Conservation (phyloP, 2,888 invertebrate genomes). For the Dione juno region DNA sequence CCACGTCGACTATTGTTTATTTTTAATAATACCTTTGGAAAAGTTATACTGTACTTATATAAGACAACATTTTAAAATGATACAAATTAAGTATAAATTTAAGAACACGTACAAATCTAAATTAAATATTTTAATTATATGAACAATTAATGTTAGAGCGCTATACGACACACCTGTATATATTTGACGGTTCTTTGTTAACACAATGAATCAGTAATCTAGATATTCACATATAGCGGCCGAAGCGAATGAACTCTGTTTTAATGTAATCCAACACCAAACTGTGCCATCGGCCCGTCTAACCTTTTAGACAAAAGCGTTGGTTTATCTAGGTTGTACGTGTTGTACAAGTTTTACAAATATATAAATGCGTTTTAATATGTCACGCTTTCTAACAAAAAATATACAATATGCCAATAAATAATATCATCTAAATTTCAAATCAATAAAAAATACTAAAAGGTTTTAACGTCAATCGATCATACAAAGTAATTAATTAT, state of each 20-base stretch:
- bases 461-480: neutral
- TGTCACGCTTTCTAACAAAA: neutral
- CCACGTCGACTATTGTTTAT: constrained; percentile 44
- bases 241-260: constrained; percentile 79
- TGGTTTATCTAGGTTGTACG: constrained; percentile 57
- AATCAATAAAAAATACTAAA: neutral
- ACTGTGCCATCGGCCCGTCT: constrained; percentile 76
- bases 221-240: constrained; percentile 72
- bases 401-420: neutral
- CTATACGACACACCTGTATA: constrained; percentile 49
- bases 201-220: constrained; percentile 74
- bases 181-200: constrained; percentile 61
- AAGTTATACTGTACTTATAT: constrained; percentile 4
- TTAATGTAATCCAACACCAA: constrained; percentile 76
- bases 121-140: neutral
- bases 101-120: neutral
- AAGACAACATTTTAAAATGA: too few relatives aligned
- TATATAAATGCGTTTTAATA: constrained; percentile 18
- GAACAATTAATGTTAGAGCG: neutral
- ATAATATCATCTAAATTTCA: neutral
- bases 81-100: neutral
- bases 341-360: constrained; percentile 38
- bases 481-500: neutral
- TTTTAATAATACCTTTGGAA: constrained; percentile 41
- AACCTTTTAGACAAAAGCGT: constrained; percentile 72